Conservation (phyloP, 2,797 vertebrate species). For the Lophotriccus pileatus region DNA sequence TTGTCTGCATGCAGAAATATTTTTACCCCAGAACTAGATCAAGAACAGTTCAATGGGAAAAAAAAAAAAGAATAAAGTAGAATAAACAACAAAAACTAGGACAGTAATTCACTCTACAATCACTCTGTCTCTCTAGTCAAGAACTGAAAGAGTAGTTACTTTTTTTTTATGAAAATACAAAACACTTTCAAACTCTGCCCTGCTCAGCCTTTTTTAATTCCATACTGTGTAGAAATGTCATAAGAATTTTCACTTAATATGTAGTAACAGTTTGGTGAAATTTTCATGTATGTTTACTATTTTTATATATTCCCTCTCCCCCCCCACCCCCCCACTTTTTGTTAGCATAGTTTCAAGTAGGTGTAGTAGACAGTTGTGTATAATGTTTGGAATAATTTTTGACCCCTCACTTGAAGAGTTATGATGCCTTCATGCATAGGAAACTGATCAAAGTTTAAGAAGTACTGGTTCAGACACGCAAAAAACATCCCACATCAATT, state of each 20-base stretch:
- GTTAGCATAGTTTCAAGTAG: neutral
- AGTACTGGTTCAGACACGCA: rapidly evolving
- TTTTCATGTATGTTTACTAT: neutral
- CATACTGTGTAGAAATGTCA: neutral
- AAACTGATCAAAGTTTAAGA: neutral
- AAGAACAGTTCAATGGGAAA: neutral
- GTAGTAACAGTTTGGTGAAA: neutral
- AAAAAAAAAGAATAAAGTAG: neutral
- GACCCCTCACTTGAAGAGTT: neutral
- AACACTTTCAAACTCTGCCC: neutral
- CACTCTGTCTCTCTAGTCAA: neutral
- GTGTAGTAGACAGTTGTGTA: neutral
- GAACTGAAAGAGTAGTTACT: neutral
- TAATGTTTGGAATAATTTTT: neutral
- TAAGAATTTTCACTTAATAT: neutral
- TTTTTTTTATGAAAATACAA: neutral
- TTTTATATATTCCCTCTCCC: neutral
- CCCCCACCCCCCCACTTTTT: rapidly evolving
- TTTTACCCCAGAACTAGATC: neutral
- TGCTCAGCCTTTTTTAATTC: neutral
- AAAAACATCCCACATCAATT: neutral
- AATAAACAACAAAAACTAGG: neutral
- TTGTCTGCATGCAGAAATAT: neutral
- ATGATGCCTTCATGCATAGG: neutral
- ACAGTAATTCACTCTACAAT: neutral